phyloP scores from a whole-genome alignment of 23 tunicate species.

The Styela clava region DNA sequence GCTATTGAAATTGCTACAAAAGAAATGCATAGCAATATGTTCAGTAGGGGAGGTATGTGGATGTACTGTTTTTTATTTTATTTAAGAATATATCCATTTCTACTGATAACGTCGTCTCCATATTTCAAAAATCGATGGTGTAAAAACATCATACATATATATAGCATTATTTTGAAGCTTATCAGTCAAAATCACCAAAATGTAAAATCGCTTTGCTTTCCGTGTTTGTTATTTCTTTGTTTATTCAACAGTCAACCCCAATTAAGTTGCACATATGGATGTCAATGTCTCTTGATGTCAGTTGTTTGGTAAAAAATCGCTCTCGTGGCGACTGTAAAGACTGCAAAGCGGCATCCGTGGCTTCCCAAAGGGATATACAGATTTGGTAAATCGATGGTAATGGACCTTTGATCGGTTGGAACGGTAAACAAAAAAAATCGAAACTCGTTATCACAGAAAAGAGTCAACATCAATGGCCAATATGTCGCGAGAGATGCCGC shows the following conservation, averaged over 20 bases:
- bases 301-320: background rate
- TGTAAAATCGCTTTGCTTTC: too few species aligned
- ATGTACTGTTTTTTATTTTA: too few species aligned
- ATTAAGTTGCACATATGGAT: slow-evolving; percentile 2
- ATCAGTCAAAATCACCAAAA: too few species aligned
- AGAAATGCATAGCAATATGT: too few species aligned
- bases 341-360: background rate
- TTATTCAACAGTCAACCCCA: background rate
- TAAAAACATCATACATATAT: too few species aligned
- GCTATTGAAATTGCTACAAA: too few species aligned
- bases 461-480: background rate
- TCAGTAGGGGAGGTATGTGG: too few species aligned
- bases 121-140: too few species aligned
- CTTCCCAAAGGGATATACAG: slow-evolving; percentile 6
- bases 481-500: slow-evolving; percentile 9
- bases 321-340: background rate
- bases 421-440: slow-evolving; percentile 18
- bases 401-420: slow-evolving; percentile 17
- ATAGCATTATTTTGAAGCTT: too few species aligned
- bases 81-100: too few species aligned
- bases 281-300: background rate
- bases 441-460: slow-evolving; percentile 2
- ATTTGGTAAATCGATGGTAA: slow-evolving; percentile 11
- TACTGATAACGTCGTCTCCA: too few species aligned
- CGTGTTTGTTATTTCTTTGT: too few species aligned